Evolutionary conservation across 1,140 invertebrate genomes (phyloP).

Genomic region (Leguminivora glycinivorella): DNA sequence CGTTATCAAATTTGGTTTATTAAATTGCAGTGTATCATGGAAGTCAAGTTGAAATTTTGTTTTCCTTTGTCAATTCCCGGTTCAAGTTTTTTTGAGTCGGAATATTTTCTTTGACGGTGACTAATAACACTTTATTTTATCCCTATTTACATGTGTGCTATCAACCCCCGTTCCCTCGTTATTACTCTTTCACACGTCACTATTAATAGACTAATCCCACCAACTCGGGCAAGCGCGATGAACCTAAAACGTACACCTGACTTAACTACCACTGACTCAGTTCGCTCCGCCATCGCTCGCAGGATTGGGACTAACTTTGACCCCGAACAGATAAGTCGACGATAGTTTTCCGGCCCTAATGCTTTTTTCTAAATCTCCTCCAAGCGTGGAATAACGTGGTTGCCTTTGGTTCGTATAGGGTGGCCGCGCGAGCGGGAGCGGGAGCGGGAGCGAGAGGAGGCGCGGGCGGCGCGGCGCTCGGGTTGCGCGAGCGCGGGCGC

Average conservation of each 20-base stretch:
- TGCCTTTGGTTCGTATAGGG: slow-evolving; percentile 89
- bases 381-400: slow-evolving; percentile 72
- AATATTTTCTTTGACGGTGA: neutral
- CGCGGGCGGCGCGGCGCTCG: slow-evolving; percentile 46
- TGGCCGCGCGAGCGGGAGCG: slow-evolving; percentile 80
- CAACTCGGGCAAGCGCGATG: neutral
- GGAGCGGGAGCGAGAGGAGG: slow-evolving; percentile 79
- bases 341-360: slow-evolving; percentile 42
- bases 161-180: neutral
- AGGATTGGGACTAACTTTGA: no score
- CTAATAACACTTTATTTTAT: neutral
- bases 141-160: neutral
- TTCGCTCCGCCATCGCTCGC: neutral
- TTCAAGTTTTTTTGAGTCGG: neutral
- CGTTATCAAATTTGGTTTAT: no score
- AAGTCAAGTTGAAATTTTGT: neutral
- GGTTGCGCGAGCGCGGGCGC: slow-evolving; percentile 41
- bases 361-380: slow-evolving; percentile 55
- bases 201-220: neutral
- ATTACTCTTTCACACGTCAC: neutral
- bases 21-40: no score
- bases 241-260: slow-evolving; percentile 8
- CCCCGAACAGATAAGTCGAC: neutral
- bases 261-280: neutral
- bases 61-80: neutral